A percentile compares a stretch with the other conserved stretches of the same genome.
These are phyloP conservation scores for Enoplosus armatus DNA, from an alignment of 2,797 vertebrate species.

Conservation along the genomic window DNA sequence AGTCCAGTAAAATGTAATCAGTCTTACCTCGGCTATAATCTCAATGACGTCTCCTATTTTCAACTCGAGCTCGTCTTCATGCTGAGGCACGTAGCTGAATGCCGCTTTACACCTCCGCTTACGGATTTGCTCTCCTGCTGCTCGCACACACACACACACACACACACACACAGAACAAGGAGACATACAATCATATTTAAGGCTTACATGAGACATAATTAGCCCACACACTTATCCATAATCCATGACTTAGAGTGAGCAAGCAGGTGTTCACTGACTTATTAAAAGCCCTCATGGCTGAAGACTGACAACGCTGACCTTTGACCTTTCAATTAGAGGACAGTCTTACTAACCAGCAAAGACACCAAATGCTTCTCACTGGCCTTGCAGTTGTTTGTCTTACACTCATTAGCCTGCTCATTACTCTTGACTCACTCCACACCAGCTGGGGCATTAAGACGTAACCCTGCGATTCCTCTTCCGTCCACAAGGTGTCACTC, in stretches of 20 bases:
- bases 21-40: constrained; percentile 91
- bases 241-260: constrained; percentile 17
- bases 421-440: constrained; percentile 50
- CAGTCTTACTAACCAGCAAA: neutral
- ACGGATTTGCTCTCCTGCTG: constrained; percentile 91
- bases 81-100: constrained; percentile 97
- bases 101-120: constrained; percentile 95
- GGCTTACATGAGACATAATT: constrained; percentile 19
- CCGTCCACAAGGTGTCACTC: constrained; percentile 62
- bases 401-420: constrained; percentile 53
- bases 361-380: constrained; percentile 10
- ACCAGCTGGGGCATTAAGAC: constrained; percentile 22
- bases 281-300: constrained; percentile 9
- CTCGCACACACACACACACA: constrained; percentile 14
- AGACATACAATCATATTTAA: constrained; percentile 9
- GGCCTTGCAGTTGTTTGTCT: constrained; percentile 45
- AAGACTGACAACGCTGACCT: constrained; percentile 16
- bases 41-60: constrained; percentile 98
- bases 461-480: constrained; percentile 9
- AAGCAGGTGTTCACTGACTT: constrained; percentile 29
- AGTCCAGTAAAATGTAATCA: neutral
- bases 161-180: constrained; percentile 10
- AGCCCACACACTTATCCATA: constrained; percentile 21
- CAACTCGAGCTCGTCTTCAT: constrained; percentile 96
- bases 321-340: constrained; percentile 35